Conservation (phyloP, 2,113 vertebrate species). For the western clawed frog (Xenopus tropicalis) region DNA sequence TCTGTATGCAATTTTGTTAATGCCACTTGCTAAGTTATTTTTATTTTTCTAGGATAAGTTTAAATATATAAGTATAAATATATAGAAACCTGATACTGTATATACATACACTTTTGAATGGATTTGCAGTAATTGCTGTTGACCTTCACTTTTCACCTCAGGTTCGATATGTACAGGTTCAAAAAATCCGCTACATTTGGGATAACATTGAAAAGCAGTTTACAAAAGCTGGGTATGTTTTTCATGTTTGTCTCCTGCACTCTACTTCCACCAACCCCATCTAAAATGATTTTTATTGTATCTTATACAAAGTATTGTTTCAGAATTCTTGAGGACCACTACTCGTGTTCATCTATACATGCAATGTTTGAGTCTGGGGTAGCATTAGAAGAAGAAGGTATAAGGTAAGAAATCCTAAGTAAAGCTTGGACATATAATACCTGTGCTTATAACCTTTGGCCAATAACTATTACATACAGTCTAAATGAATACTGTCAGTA, state of each 20-base stretch:
- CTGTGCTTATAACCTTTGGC: no score
- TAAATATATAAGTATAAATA: no score
- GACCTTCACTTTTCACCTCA: slow-evolving; percentile 33
- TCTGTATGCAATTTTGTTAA: no score
- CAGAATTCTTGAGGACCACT: slow-evolving; percentile 66
- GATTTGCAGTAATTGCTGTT: no score
- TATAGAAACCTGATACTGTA: no score
- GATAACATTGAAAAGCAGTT: slow-evolving; percentile 61
- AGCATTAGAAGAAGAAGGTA: slow-evolving; percentile 57
- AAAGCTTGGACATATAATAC: no score
- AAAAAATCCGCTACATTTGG: slow-evolving; percentile 73
- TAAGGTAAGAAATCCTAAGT: slow-evolving; percentile 57
- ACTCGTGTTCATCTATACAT: slow-evolving; percentile 65
- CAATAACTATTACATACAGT: no score
- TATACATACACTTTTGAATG: no score
- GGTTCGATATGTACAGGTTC: slow-evolving; percentile 68
- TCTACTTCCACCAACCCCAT: neutral
- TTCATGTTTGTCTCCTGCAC: neutral
- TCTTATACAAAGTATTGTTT: slow-evolving; percentile 45
- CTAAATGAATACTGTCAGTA: no score
- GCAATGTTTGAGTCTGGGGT: slow-evolving; percentile 67
- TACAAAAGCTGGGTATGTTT: slow-evolving; percentile 70
- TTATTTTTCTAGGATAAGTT: no score
- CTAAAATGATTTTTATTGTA: neutral
- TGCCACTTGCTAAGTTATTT: no score